phyloP scores from a whole-genome alignment of 2,888 invertebrate species.

The Leptinotarsa tumamoca region DNA sequence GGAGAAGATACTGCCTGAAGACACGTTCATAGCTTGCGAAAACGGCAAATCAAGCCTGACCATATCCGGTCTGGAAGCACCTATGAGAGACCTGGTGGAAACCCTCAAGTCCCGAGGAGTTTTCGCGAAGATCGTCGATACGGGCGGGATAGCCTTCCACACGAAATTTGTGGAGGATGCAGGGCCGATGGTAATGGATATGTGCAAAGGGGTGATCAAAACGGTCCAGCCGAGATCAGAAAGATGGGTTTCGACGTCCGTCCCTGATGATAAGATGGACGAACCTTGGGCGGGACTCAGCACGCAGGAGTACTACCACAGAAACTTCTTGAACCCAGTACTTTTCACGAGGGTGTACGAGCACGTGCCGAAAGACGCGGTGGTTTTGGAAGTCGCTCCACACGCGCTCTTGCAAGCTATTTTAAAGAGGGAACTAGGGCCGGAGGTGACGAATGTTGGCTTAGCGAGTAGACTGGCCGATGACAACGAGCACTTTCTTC shows the following conservation, averaged over 20 bases:
- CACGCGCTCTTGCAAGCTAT: conserved; percentile 85
- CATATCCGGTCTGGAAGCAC: conserved; percentile 85
- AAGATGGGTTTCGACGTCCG: conserved; percentile 88
- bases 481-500: conserved; percentile 69
- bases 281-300: conserved; percentile 75
- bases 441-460: conserved; percentile 75
- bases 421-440: conserved; percentile 76
- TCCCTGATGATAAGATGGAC: conserved; percentile 29
- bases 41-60: conserved; percentile 88
- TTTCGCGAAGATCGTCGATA: conserved; percentile 82
- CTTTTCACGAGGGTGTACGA: conserved; percentile 81
- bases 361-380: conserved; percentile 81
- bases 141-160: conserved; percentile 87
- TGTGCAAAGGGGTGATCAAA: conserved; percentile 74
- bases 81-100: conserved; percentile 75
- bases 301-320: conserved; percentile 84
- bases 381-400: conserved; percentile 86
- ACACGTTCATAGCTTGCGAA: conserved; percentile 88
- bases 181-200: conserved; percentile 69
- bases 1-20: conserved; percentile 75
- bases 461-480: conserved; percentile 76
- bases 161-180: conserved; percentile 81
- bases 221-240: conserved; percentile 75
- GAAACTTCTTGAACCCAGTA: conserved; percentile 78
- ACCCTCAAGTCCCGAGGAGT: conserved; percentile 76